These are phyloP conservation scores for Myotis pilosus DNA, from an alignment of 2,797 vertebrate genomes.

Conservation along the genomic window DNA sequence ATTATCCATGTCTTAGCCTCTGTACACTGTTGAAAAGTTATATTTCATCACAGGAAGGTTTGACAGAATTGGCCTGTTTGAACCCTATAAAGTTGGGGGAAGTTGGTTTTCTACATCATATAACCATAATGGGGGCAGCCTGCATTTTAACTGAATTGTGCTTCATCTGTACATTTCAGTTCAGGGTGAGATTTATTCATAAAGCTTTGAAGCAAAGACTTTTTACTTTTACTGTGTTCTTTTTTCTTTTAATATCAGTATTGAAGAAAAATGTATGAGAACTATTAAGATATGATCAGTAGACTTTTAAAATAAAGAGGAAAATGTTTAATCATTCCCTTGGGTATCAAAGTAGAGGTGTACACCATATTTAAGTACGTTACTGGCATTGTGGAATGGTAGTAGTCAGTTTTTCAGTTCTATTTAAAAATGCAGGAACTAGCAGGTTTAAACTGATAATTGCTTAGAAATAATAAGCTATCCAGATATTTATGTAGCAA, in stretches of 20 bases:
- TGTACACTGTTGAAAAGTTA: conserved; percentile 46
- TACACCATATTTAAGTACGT: background rate
- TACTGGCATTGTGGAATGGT: background rate
- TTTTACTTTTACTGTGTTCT: background rate
- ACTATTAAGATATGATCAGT: background rate
- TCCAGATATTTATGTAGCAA: conserved; percentile 7
- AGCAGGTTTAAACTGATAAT: conserved; percentile 16
- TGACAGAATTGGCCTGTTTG: conserved; percentile 14
- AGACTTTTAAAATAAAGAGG: conserved; percentile 33
- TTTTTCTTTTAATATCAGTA: conserved; percentile 8
- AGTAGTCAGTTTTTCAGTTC: background rate
- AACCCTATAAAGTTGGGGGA: conserved; percentile 17
- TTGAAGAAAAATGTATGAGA: conserved; percentile 21
- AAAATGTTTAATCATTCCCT: background rate
- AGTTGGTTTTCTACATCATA: conserved; percentile 28
- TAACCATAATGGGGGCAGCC: background rate
- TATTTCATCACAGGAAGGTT: conserved; percentile 40
- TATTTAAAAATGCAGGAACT: conserved; percentile 1
- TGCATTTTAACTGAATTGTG: conserved; percentile 41
- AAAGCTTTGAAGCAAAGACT: conserved; percentile 36
- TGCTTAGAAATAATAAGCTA: conserved; percentile 49
- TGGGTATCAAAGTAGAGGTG: conserved; percentile 2
- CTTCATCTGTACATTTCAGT: conserved; percentile 47
- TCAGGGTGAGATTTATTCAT: conserved; percentile 39
- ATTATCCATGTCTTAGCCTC: conserved; percentile 1